Evolutionary conservation across 53 echinoderm and acorn worm genomes (phyloP), one percentile per base, ranked within the genome.

Genomic region (Holothuria scabra): DNA sequence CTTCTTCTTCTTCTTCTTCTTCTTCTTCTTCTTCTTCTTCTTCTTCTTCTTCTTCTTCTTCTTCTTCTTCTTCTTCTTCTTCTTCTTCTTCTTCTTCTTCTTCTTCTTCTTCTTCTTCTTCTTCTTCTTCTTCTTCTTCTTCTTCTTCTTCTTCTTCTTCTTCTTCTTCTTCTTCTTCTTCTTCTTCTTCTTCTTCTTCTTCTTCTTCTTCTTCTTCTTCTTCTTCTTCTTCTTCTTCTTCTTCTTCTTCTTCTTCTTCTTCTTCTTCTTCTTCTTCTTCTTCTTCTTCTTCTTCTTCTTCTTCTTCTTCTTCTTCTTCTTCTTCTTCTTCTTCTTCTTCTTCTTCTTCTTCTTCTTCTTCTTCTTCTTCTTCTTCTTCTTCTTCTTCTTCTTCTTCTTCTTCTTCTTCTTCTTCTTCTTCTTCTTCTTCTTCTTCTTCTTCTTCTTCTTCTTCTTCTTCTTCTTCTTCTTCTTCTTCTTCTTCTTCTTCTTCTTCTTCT

Each of bases 1-100:
- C 59, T 58, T 58, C 59, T 58, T 58, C 21, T 58, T 58, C 59
- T 58, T 58, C 59, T 58, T 58, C 59, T 58, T 58, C 21, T 58
- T 58, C 59, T 58, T 58, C 59, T 58, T 58, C 59, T 58, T 58
- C 59, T 58, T 58, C 59, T 58, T 58, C 59, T 58, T 58, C 59
- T 58, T 58, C 59, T 58, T 58, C 59, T 58, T 58, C 59, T 58
- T 58, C 59, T 58, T 58, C 59, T 58, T 58, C 59, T 58, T 58
- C 59, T 58, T 58, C 59, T 58, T 58, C 59, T 58, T 58, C 59
- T 58, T 58, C 59, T 58, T 58, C 59, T 58, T 58, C 59, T 58
- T 58, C 59, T 58, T 58, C 59, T 58, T 21, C 59, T 58, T 58
- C 59, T 58, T 21, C 59, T 58, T 58, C 59, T 58, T 58, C 59